A percentile compares a stretch with the other conserved stretches of the same genome.
Evolutionary conservation across 2,113 vertebrate genomes (phyloP).

Genomic region (Gasterosteus aculeatus): DNA sequence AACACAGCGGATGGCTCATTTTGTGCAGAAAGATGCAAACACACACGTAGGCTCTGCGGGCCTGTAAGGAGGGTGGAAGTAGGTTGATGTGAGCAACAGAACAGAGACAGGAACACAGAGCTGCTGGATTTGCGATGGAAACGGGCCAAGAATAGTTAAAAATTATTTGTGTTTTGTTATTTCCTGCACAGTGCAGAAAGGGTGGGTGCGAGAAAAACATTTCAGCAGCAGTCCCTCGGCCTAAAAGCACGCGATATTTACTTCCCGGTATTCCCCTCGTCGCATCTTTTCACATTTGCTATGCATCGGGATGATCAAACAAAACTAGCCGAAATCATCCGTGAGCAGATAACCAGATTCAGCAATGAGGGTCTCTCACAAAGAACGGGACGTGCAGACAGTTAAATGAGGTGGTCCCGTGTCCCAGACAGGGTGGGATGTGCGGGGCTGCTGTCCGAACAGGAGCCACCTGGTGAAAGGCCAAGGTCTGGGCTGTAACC

Average conservation of each 20-base stretch:
- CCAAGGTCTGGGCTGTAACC: constrained; percentile 85
- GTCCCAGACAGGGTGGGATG: constrained; percentile 74
- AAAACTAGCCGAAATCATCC: neutral
- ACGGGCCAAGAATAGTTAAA: constrained; percentile 27
- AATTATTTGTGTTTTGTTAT: constrained; percentile 36
- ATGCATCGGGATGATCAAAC: neutral
- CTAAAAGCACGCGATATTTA: constrained; percentile 2
- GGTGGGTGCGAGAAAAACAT: constrained; percentile 4
- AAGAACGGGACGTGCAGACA: constrained; percentile 2
- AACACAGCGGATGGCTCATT: constrained; percentile 10
- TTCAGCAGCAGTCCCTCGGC: constrained; percentile 13
- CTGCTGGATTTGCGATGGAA: constrained; percentile 45
- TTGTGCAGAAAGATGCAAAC: constrained; percentile 37
- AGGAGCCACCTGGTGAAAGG: constrained; percentile 85
- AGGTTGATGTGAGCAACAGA: constrained; percentile 26
- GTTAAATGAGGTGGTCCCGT: constrained; percentile 12
- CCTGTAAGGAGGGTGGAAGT: constrained; percentile 36
- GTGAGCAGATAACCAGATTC: neutral
- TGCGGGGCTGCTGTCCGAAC: constrained; percentile 75
- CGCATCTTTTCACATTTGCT: neutral
- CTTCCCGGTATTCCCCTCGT: neutral
- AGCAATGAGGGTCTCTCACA: neutral
- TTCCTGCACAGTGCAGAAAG: constrained; percentile 21
- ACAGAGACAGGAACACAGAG: constrained; percentile 65
- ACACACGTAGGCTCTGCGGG: neutral